Percentiles rank a stretch among this genome's conserved stretches.
Conservation (phyloP, 1,140 invertebrate genomes). For the Microplitis demolitor region DNA sequence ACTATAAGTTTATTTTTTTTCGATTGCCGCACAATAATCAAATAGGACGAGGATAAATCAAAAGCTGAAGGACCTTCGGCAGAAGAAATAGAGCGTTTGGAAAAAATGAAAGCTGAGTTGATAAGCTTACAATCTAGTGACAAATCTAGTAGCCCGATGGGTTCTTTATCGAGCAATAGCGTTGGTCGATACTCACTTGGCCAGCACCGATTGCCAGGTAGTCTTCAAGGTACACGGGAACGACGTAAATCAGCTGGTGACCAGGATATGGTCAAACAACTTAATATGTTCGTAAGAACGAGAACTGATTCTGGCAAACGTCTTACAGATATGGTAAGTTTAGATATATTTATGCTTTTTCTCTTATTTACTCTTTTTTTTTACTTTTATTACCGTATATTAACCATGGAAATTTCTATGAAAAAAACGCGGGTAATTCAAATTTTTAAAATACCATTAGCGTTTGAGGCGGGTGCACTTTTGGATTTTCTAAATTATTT, state of each 20-base stretch:
- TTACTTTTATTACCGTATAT: too few relatives aligned
- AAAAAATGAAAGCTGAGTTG: slow-evolving; percentile 63
- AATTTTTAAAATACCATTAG: neutral
- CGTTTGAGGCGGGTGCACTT: neutral
- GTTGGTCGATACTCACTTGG: slow-evolving; percentile 68
- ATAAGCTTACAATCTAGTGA: slow-evolving; percentile 53
- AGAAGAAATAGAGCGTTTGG: slow-evolving; percentile 67
- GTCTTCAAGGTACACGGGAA: slow-evolving; percentile 64
- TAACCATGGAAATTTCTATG: neutral
- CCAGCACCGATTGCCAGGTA: slow-evolving; percentile 56
- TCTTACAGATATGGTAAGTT: slow-evolving; percentile 74
- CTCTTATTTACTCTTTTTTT: too few relatives aligned
- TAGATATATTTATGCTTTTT: slow-evolving; percentile 14
- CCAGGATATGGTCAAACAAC: slow-evolving; percentile 71
- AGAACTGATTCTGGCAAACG: slow-evolving; percentile 84
- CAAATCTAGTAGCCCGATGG: slow-evolving; percentile 56
- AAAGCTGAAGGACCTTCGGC: slow-evolving; percentile 67
- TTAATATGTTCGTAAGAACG: slow-evolving; percentile 79
- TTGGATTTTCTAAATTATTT: neutral
- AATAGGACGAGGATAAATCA: slow-evolving; percentile 70
- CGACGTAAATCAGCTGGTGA: slow-evolving; percentile 75
- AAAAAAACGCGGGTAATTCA: neutral
- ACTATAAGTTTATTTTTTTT: neutral
- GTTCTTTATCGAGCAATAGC: slow-evolving; percentile 63
- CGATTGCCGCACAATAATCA: slow-evolving; percentile 22